phyloP scores from a whole-genome alignment of 2,797 vertebrate genomes.

The Anabas testudineus region DNA sequence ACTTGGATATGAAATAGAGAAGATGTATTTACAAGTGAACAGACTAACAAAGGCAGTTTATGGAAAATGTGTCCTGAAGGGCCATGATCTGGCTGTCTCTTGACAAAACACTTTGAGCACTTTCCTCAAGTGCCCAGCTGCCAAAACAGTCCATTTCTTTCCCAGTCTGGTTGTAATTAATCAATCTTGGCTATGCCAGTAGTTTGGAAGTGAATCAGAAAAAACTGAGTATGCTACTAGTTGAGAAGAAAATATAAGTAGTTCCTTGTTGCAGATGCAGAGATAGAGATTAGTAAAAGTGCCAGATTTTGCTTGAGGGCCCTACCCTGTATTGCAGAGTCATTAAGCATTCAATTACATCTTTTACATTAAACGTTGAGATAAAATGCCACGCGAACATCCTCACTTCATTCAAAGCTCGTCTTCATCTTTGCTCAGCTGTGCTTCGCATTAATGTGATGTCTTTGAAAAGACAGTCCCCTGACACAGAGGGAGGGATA shows the following conservation, averaged over 20 bases:
- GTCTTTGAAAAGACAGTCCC: constrained; percentile 56
- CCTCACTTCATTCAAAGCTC: constrained; percentile 37
- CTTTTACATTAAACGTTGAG: constrained; percentile 49
- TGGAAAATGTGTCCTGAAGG: constrained; percentile 50
- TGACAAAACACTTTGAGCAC: constrained; percentile 50
- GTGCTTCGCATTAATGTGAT: constrained; percentile 36
- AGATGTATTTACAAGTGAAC: constrained; percentile 24
- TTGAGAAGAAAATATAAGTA: constrained; percentile 10
- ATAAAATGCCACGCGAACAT: constrained; percentile 47
- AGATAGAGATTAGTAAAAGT: constrained; percentile 26
- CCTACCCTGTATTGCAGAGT: constrained; percentile 36
- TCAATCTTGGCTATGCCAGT: constrained; percentile 22
- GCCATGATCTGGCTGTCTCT: constrained; percentile 42
- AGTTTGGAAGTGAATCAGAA: constrained; percentile 24
- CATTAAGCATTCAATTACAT: constrained; percentile 64
- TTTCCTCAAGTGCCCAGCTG: constrained; percentile 37
- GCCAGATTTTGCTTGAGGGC: constrained; percentile 29
- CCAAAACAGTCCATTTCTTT: constrained; percentile 44
- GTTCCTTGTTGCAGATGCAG: constrained; percentile 31
- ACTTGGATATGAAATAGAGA: constrained; percentile 13
- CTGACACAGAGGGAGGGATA: constrained; percentile 45
- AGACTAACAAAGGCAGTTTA: constrained; percentile 33
- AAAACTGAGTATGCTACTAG: constrained; percentile 5
- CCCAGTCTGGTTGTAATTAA: constrained; percentile 41
- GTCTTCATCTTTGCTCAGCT: constrained; percentile 45